These are phyloP conservation scores for Amazona finschi DNA, from an alignment of 2,797 vertebrate species.

Conservation along the genomic window DNA sequence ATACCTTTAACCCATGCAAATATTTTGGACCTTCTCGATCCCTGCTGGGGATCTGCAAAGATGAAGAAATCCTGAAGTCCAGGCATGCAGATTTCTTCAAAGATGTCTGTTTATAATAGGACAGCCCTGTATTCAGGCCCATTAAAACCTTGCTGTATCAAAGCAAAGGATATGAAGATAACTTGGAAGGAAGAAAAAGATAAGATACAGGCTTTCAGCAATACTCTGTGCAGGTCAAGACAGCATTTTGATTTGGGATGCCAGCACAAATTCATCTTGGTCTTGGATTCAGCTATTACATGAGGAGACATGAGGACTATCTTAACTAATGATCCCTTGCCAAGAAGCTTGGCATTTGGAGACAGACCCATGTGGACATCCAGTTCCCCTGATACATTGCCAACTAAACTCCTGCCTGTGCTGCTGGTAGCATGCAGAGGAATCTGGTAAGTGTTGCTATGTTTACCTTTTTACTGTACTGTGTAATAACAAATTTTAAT, in stretches of 20 bases:
- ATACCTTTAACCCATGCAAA: not conserved
- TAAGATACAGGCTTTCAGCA: not conserved
- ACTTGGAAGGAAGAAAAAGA: not conserved
- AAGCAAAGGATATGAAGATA: not conserved
- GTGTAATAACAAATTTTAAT: not conserved
- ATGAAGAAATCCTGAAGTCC: constrained; percentile 10
- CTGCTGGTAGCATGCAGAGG: not conserved
- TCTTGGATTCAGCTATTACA: not conserved
- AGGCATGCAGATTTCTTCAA: not conserved
- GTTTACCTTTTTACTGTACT: not conserved
- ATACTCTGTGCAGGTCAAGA: not conserved
- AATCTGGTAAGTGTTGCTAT: constrained; percentile 20
- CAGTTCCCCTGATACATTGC: not conserved
- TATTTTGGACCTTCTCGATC: constrained; percentile 9
- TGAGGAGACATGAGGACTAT: not conserved
- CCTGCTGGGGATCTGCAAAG: not conserved
- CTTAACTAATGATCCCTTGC: not conserved
- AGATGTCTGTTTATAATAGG: not conserved
- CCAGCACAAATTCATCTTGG: not conserved
- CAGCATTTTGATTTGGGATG: not conserved
- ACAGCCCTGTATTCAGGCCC: not conserved
- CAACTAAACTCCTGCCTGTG: not conserved
- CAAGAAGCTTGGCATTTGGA: not conserved
- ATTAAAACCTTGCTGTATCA: not conserved
- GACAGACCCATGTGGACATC: not conserved